Evolutionary conservation across 2,888 invertebrate species (phyloP), one percentile per base, ranked within the genome.

Genomic region (Cryptophagus acutangulus): DNA sequence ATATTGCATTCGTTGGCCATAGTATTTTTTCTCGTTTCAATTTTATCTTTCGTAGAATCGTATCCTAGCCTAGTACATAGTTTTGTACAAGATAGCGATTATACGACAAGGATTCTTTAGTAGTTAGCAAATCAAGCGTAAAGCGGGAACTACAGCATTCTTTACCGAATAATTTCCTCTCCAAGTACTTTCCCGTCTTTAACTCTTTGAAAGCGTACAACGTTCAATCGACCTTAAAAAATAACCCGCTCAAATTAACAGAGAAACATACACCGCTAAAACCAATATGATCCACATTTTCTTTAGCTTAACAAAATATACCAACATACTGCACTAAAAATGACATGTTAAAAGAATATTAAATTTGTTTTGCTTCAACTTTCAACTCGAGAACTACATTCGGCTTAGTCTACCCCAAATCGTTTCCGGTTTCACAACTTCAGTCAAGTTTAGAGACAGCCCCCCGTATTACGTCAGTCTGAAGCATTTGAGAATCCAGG

Each of bases 201-300:
- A 35, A 35, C 35, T 35, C 35, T 35, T 35, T 35, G 35, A 35
- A 33, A 17, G 34, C 15, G 34, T n/a, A n/a, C 3, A 33, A 8
- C 2, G 35, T 35, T 35, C 10, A 35, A 35, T 35, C 35, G 35
- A 18, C 20, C 17, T 16, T 10, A 35, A 35, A 35, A 35, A 35
- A 35, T 18, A 35, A 20, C 9, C 25, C 35, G 34, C 17, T 35
- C 20, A 35, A 35, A 35, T 35, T 35, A 35, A 35, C 35, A 35
- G 10, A 13, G 13, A 33, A 33, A 33, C 34, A 12, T 17, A 33
- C n/a, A n/a, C n/a, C n/a, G n/a, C n/a, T n/a, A n/a, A n/a, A n/a
- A n/a, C n/a, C n/a, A n/a, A n/a, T n/a, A n/a, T n/a, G n/a, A n/a
- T n/a, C n/a, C n/a, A n/a, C n/a, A n/a, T n/a, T n/a, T n/a, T n/a